Conservation (phyloP, 2,113 vertebrate genomes). For the Lampris incognitus region DNA sequence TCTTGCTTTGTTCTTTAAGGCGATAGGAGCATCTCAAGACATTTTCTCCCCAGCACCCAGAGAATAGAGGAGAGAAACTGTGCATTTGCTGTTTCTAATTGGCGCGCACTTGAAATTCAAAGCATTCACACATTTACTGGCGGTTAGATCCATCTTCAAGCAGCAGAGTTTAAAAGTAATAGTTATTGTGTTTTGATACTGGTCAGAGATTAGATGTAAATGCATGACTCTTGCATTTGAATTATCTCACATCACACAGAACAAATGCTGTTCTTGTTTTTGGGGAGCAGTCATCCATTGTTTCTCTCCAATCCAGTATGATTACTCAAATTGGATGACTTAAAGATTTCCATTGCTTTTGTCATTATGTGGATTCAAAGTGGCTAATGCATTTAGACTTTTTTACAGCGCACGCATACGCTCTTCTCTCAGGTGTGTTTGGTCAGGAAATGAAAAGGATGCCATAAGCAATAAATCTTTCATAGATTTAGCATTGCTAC, state of each 20-base stretch:
- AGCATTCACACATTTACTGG: constrained; percentile 47
- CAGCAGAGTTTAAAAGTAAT: neutral
- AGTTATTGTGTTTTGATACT: constrained; percentile 10
- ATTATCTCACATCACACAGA: neutral
- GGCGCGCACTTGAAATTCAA: constrained; percentile 64
- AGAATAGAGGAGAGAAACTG: constrained; percentile 54
- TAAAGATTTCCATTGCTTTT: constrained; percentile 21
- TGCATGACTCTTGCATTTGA: neutral
- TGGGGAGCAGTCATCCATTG: neutral
- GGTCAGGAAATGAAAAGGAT: constrained; percentile 75
- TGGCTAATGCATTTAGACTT: constrained; percentile 36
- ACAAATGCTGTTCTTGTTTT: neutral
- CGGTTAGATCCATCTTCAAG: constrained; percentile 30
- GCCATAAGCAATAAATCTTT: constrained; percentile 79
- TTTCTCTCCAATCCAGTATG: constrained; percentile 21
- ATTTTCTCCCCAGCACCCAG: constrained; percentile 30
- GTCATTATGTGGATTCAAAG: constrained; percentile 35
- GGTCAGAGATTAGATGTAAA: neutral
- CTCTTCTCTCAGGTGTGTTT: constrained; percentile 66
- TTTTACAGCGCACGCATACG: constrained; percentile 13
- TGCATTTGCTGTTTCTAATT: constrained; percentile 71
- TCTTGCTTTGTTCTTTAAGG: constrained; percentile 59
- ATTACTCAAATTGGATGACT: constrained; percentile 12
- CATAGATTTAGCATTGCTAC: constrained; percentile 80
- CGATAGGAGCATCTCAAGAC: constrained; percentile 31